phyloP scores from a whole-genome alignment of 2,113 vertebrate genomes.

The Hipposideros armiger region DNA sequence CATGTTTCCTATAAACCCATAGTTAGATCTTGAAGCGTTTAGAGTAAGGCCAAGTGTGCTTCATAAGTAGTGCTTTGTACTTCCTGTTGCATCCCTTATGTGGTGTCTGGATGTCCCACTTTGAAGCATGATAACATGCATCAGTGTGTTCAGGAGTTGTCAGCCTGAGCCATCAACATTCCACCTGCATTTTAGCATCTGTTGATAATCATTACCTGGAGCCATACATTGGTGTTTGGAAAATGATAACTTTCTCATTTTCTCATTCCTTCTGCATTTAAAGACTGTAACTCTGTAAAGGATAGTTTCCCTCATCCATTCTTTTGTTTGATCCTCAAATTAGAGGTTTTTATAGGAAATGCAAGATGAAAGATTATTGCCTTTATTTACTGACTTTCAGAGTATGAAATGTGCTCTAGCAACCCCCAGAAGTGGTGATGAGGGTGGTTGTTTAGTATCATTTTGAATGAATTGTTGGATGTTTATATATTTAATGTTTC shows the following conservation, averaged over 20 bases:
- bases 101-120: not conserved
- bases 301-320: not conserved
- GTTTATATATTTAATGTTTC: not conserved
- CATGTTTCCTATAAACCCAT: not conserved
- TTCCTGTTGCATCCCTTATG: not conserved
- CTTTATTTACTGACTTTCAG: not conserved
- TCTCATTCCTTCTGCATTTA: constrained; percentile 2
- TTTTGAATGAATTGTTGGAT: not conserved
- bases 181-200: not conserved
- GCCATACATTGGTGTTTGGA: not conserved
- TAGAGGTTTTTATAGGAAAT: not conserved
- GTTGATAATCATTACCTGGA: not conserved
- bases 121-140: not conserved
- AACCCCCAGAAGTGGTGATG: not conserved
- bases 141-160: not conserved
- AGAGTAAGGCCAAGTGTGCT: not conserved
- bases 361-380: not conserved
- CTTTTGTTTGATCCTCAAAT: not conserved
- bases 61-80: not conserved
- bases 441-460: not conserved
- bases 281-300: not conserved
- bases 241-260: not conserved
- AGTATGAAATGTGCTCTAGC: not conserved
- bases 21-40: not conserved
- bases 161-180: not conserved